Evolutionary conservation across 2,888 invertebrate species (phyloP), one percentile per base, ranked within the genome.

Genomic region (Dysmachus trigonus): DNA sequence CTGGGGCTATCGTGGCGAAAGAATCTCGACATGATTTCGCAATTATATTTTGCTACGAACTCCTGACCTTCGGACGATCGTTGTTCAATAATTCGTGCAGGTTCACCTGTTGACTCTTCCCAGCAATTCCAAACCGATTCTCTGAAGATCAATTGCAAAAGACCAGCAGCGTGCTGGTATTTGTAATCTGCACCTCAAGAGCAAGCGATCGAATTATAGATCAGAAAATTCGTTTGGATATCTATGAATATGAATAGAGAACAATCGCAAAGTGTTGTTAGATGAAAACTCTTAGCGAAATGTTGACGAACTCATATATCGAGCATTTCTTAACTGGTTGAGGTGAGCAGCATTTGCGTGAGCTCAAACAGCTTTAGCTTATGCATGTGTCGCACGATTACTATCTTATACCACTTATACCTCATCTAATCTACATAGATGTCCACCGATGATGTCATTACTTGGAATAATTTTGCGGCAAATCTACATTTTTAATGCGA

Each of bases 71-170:
- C 51, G 33, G 53, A 62, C 6, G 85, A 76, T 77, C 7, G 76
- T 62, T 76, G 53, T 85, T 47, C 85, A 85, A 85, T 74, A 85
- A 74, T 85, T 74, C 74, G 53, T 74, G 74, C 76, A 53, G 35
- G 22, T 85, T 85, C 85, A 85, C 76, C 85, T 85, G 85, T 77
- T 85, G 76, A 85, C 76, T 76, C 53, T 85, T 76, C 85, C 51
- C 85, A 85, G 76, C 76, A 62, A 27, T 41, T 73, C 35, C 22
- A 41, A 71, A 35, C 38, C 18, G 18, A 31, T 15, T 33, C 33
- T 22, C 18, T 76, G 76, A 31, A 35, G 13, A 51, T 30, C n/a
- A n/a, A 53, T 79, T 51, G 38, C 79, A 51, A 30, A 51, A 31
- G 30, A 51, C 18, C 77, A 27, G 18, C 22, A 27, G 33, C 77